Evolutionary conservation across 2,797 vertebrate genomes (phyloP), one percentile per base, ranked within the genome.

Genomic region (Luscinia megarhynchos): DNA sequence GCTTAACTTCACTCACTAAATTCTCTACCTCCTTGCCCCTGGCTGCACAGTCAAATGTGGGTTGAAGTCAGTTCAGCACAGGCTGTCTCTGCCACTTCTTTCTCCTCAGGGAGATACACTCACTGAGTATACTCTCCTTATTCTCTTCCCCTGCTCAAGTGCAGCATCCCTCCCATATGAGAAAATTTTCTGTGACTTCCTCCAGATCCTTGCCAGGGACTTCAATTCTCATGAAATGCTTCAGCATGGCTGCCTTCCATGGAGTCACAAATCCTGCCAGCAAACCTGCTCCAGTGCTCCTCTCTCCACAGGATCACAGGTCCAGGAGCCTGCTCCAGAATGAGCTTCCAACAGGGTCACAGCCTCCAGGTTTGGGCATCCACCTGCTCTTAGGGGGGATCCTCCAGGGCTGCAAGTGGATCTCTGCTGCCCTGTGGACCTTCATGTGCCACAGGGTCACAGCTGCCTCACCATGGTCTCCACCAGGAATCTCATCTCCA

Each of bases 1-100:
- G 10, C 11, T 43, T 38, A 24, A 57, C 17, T 57, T 58, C 6
- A 26, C 11, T 45, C 0, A 0, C 17, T 76, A n/a, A 62, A 43
- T 57, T 43, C 27, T 69, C 32, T 38, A 38, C 13, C 13, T 38
- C 24, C 20, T 57, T 51, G 23, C 4, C 24, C 16, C 38, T 18
- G 18, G 14, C 29, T 57, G 29, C 7, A 24, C n/a, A 69, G 24
- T 16, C n/a, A 29, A 55, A 50, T 45, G 57, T 38, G 32, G 16
- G 20, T 50, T 69, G 36, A 12, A 32, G 24, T 20, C 72, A 36
- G 27, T 27, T 57, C 50, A 55, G 41, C 41, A 38, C 9, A 50
- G 19, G 15, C 20, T 68, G 11, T 18, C 41, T 38, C 32, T 62
- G 27, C 9, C 16, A 24, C 27, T 68, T 55, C 26, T 48, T 74